Evolutionary conservation across 2,888 invertebrate genomes (phyloP).

Genomic region (Pharmacophagus antenor): DNA sequence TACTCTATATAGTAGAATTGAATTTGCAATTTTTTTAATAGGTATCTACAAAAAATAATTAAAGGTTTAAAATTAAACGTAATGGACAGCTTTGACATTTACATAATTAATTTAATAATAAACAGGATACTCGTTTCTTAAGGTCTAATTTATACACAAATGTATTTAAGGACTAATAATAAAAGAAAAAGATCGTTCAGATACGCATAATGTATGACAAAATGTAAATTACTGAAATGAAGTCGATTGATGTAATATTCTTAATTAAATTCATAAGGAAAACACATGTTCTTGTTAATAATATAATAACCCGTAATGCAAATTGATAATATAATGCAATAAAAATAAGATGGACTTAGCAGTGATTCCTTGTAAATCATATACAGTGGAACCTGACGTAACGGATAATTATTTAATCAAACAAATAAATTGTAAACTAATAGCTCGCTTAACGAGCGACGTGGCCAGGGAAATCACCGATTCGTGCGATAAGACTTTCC

Average conservation of each 20-base stretch:
- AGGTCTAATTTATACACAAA: not conserved
- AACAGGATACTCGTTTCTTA: too few species aligned
- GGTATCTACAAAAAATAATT: too few species aligned
- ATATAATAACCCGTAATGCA: not conserved
- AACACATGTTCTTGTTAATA: not conserved
- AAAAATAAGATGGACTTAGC: not conserved
- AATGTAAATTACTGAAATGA: not conserved
- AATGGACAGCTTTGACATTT: too few species aligned
- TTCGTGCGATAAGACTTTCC: too few species aligned
- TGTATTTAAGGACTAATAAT: not conserved
- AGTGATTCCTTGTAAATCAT: not conserved
- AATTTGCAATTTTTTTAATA: too few species aligned
- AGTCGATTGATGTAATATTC: not conserved
- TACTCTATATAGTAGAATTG: not conserved
- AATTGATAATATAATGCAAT: not conserved
- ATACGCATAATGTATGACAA: not conserved
- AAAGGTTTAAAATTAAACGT: too few species aligned
- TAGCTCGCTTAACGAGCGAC: too few species aligned
- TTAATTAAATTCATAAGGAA: conserved; percentile 3
- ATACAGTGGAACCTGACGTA: too few species aligned
- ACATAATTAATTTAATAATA: too few species aligned
- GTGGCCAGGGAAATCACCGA: too few species aligned
- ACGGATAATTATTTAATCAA: too few species aligned
- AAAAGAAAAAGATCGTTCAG: not conserved
- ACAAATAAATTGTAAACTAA: too few species aligned